Evolutionary conservation across 2,888 invertebrate species (phyloP).

Genomic region (Mythimna pallens): DNA sequence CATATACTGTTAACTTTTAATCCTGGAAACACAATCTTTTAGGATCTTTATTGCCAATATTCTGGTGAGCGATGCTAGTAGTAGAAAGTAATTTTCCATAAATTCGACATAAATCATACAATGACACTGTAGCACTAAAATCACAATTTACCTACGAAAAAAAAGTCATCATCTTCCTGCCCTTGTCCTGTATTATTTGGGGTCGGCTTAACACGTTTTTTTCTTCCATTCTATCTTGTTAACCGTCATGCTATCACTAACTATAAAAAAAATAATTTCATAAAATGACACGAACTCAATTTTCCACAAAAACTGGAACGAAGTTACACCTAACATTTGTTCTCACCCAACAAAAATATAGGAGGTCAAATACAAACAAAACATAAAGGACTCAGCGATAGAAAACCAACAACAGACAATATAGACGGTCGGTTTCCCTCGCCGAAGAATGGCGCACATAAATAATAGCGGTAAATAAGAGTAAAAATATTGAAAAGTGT

Average conservation of each 20-base stretch:
- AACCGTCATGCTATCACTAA: no score
- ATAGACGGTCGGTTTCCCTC: slow-evolving; percentile 79
- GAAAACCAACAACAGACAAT: slow-evolving; percentile 75
- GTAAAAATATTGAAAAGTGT: slow-evolving; percentile 90
- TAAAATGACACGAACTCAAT: not conserved
- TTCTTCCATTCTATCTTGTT: no score
- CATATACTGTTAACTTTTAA: no score
- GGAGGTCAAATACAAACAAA: slow-evolving; percentile 65
- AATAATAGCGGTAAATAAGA: slow-evolving; percentile 90
- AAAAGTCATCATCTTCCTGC: no score
- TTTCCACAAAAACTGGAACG: slow-evolving; percentile 15
- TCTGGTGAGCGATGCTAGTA: no score
- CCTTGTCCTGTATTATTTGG: no score
- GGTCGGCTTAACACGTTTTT: no score
- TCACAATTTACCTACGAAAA: not conserved
- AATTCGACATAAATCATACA: not conserved
- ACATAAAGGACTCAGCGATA: slow-evolving; percentile 68
- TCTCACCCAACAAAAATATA: slow-evolving; percentile 48
- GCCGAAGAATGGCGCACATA: slow-evolving; percentile 85
- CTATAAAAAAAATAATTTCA: not conserved
- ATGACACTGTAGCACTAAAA: not conserved
- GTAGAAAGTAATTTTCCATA: no score
- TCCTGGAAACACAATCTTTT: no score
- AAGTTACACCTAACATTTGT: slow-evolving; percentile 25
- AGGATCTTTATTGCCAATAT: no score